Evolutionary conservation across 2,113 vertebrate species (phyloP).

Genomic region (Cheirogaleus medius): DNA sequence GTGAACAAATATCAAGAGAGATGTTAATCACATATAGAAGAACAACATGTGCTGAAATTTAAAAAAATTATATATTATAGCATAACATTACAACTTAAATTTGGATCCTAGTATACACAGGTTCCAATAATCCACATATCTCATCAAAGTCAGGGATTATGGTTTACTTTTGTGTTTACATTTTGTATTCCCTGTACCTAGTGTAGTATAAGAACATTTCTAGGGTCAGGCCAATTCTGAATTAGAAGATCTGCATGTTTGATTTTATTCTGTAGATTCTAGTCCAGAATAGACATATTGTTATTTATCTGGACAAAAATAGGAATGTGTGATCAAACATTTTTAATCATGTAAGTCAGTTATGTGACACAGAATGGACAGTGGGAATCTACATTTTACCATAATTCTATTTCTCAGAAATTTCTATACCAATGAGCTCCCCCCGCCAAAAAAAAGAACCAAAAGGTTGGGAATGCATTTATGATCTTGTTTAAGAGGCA

Average conservation of each 20-base stretch:
- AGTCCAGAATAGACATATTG: neutral
- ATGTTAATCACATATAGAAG: neutral
- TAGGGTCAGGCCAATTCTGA: neutral
- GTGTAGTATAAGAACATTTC: neutral
- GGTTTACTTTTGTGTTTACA: neutral
- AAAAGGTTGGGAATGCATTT: neutral
- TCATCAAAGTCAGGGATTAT: neutral
- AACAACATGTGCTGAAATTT: neutral
- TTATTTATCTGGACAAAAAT: neutral
- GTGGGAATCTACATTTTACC: neutral
- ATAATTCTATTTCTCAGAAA: neutral
- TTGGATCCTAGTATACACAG: neutral
- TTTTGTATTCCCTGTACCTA: neutral
- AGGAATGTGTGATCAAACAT: neutral
- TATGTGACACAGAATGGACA: neutral
- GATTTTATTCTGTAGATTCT: neutral
- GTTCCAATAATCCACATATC: neutral
- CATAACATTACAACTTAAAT: neutral
- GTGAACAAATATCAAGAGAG: neutral
- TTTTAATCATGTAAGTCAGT: neutral
- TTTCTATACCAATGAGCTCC: neutral
- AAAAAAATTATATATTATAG: neutral
- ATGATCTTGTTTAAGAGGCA: neutral
- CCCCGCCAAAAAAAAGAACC: neutral
- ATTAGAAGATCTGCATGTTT: neutral